Percentiles rank a stretch among this genome's conserved stretches.
Conservation (phyloP, 2,797 vertebrate genomes). For the Rhadinocentrus ornatus region DNA sequence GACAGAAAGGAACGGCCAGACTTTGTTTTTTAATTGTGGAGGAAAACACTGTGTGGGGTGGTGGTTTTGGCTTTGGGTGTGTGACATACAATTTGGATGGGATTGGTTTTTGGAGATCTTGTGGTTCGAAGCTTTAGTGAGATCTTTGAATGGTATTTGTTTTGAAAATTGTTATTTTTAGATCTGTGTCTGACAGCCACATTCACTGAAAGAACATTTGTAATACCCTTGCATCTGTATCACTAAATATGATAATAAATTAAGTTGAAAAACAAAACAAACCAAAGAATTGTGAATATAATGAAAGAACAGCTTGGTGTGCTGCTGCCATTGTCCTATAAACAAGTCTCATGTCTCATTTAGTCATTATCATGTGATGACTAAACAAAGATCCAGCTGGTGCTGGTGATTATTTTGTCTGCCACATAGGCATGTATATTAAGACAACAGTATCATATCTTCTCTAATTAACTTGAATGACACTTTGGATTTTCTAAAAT, state of each 20-base stretch:
- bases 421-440: background rate
- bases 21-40: constrained; percentile 13
- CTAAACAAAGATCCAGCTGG: background rate
- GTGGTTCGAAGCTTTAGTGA: constrained; percentile 25
- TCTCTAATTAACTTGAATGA: background rate
- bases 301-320: background rate
- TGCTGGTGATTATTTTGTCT: constrained; percentile 17
- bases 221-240: background rate
- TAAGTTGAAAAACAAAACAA: background rate
- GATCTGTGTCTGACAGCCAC: constrained; percentile 2
- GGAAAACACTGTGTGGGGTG: constrained; percentile 9
- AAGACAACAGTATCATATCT: constrained; percentile 14
- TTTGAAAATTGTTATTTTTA: constrained; percentile 23
- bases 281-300: background rate
- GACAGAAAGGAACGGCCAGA: constrained; percentile 8
- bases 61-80: constrained; percentile 34
- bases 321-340: constrained; percentile 6
- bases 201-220: background rate
- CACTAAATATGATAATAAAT: background rate
- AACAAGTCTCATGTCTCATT: background rate
- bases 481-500: constrained; percentile 17
- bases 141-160: constrained; percentile 14
- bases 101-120: constrained; percentile 10
- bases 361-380: background rate
- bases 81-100: constrained; percentile 11